Evolutionary conservation across 92 coral and sea anemone species (phyloP).

Genomic region (Hydrozoanthus gracilis): DNA sequence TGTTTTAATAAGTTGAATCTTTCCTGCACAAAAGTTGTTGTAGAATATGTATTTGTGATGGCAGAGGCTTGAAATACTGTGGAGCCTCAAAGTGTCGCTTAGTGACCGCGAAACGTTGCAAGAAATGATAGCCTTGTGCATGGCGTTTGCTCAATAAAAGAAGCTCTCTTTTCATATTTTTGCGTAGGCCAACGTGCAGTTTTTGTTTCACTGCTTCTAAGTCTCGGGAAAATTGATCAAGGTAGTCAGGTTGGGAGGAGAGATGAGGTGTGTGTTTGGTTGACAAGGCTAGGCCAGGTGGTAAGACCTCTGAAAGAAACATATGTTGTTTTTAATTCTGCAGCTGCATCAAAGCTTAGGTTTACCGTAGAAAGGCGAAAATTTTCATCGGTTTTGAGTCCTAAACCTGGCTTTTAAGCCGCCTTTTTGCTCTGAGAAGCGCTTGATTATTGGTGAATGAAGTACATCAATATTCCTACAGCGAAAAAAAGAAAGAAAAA

Average conservation of each 20-base stretch:
- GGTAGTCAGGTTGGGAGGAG: slow-evolving; percentile 45
- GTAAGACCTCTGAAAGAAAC: slow-evolving; percentile 74
- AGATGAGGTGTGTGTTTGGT: slow-evolving; percentile 62
- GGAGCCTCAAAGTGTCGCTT: slow-evolving; percentile 81
- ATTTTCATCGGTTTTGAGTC: slow-evolving; percentile 65
- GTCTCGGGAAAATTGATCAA: slow-evolving; percentile 62
- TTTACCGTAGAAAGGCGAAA: slow-evolving; percentile 90
- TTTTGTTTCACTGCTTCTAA: slow-evolving; percentile 42
- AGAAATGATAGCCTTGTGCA: slow-evolving; percentile 24
- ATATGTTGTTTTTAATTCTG: slow-evolving; percentile 92
- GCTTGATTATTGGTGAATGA: slow-evolving; percentile 36
- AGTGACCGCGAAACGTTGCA: slow-evolving; percentile 70
- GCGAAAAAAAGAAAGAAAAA: slow-evolving; percentile 62
- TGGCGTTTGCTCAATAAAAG: not conserved
- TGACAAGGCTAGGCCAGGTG: slow-evolving; percentile 82
- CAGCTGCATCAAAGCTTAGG: slow-evolving; percentile 90
- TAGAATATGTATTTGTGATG: slow-evolving; percentile 80
- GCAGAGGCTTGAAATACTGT: slow-evolving; percentile 77
- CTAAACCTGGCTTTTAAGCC: slow-evolving; percentile 57
- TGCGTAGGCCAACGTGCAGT: slow-evolving; percentile 19
- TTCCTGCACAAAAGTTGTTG: slow-evolving; percentile 50
- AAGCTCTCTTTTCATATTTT: slow-evolving; percentile 38
- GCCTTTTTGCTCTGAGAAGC: slow-evolving; percentile 9
- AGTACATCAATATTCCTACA: slow-evolving; percentile 6
- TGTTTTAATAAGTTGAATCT: slow-evolving; percentile 72